Base-by-base conservation (phyloP, 2,888 invertebrate genomes). In the Spilosoma lubricipeda region DNA sequence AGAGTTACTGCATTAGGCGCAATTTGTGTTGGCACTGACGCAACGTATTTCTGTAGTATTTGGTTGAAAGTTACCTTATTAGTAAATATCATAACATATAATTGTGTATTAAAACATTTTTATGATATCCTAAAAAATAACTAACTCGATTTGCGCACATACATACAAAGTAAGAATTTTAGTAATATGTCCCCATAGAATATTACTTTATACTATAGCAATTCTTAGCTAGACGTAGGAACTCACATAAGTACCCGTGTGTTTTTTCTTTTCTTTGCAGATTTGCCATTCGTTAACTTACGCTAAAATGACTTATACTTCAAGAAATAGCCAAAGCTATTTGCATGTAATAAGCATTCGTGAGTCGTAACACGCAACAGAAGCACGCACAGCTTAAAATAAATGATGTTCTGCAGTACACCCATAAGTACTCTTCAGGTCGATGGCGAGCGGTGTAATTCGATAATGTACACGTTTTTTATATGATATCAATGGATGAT, bases 301-400 rank as follows among this genome's bases (percentile, higher is more conserved):
- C 48, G 71, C 71, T 70, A 77, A 74, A 72, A 71, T 73, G 68
- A 69, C 72, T 70, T 72, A 66, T 75, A 78, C 79, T 81, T 78
- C 74, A 78, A 80, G 82, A 85, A 82, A 85, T 84, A 80, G 79
- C 78, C 73, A 66, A 70, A 76, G 76, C 77, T 80, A 87, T 88
- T 87, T 88, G 83, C 88, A 90, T 90, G 88, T 76, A 86, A 86
- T 85, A 85, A 78, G 78, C 75, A 77, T 78, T 80, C 80, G 77
- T 82, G 80, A 87, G 82, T 74, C 79, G 72, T 69, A 71, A 76
- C 90, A 90, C 88, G 90, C 88, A 85, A 86, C 77, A 65, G 66
- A 78, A 82, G 67, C 90, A 89, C 88, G 89, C 88, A 87, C 77
- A 77, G 70, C 77, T 77, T 73, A 74, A 86, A 82, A 84, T 85